Conservation (phyloP, 2,797 vertebrate genomes). For the Girardinus metallicus region DNA sequence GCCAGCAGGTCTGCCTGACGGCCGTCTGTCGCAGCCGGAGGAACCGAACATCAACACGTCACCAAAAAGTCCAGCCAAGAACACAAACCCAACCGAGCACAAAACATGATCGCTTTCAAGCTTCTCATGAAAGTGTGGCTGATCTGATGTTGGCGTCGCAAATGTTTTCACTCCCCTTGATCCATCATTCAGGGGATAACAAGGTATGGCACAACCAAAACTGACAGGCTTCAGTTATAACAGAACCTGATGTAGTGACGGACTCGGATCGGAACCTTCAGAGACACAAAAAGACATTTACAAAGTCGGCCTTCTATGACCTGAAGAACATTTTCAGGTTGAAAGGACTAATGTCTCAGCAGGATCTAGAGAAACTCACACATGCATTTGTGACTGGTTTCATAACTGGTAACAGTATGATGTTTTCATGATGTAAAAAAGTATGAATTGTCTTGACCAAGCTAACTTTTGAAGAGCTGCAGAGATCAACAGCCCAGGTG, state of each 20-base stretch:
- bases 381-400: no score
- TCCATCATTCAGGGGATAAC: background rate
- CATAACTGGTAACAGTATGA: no score
- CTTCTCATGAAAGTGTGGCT: background rate
- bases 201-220: background rate
- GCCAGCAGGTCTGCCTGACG: conserved; percentile 60
- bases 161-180: background rate
- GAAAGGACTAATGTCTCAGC: no score
- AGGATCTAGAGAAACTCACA: no score
- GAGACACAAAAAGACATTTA: no score
- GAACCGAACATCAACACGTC: conserved; percentile 55
- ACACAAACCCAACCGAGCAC: conserved; percentile 4
- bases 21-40: conserved; percentile 57
- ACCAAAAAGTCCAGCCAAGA: conserved; percentile 16
- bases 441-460: no score
- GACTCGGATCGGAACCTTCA: no score
- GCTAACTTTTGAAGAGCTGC: background rate
- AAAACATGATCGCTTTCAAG: background rate
- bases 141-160: background rate
- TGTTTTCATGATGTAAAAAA: no score
- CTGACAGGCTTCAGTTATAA: background rate
- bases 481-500: background rate
- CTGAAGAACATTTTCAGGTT: no score
- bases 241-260: no score
- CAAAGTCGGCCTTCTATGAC: no score